These are phyloP conservation scores for Octonoba sinensis DNA, from an alignment of 2,888 invertebrate species.

Conservation along the genomic window DNA sequence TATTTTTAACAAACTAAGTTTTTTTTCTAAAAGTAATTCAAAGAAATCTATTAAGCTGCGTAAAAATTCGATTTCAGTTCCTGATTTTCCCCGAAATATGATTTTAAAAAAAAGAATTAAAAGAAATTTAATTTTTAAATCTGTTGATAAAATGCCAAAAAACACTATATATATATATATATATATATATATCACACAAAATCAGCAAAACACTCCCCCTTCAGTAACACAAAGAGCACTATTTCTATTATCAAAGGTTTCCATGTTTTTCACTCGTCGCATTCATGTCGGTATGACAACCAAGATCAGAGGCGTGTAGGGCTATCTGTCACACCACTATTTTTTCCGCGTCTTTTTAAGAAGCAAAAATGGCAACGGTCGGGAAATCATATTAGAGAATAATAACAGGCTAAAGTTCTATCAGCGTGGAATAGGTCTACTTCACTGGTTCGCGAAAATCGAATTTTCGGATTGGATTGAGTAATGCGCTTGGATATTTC, in stretches of 20 bases:
- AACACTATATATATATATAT: too few relatives aligned
- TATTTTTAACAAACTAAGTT: too few relatives aligned
- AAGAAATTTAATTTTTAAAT: too few relatives aligned
- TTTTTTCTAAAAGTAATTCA: too few relatives aligned
- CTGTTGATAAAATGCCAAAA: too few relatives aligned
- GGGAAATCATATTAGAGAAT: constrained; percentile 43
- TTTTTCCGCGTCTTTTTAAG: too few relatives aligned
- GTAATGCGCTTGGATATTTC: constrained; percentile 3
- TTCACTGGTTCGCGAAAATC: constrained; percentile 35
- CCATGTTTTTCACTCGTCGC: neutral
- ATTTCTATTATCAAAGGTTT: neutral
- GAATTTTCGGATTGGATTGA: constrained; percentile 41
- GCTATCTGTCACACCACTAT: constrained; percentile 23
- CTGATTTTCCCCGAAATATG: too few relatives aligned
- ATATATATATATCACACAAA: too few relatives aligned
- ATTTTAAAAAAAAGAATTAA: too few relatives aligned
- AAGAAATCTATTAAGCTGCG: too few relatives aligned
- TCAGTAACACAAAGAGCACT: neutral
- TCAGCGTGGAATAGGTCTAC: constrained; percentile 20
- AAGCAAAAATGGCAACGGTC: neutral
- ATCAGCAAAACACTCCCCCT: neutral
- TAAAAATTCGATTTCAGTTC: too few relatives aligned
- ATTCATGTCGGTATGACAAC: constrained; percentile 48
- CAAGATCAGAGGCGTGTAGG: constrained; percentile 10
- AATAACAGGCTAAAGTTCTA: constrained; percentile 27